Evolutionary conservation across 2,888 invertebrate species (phyloP), one percentile per base, ranked within the genome.

Genomic region (Drosophila helvetica): DNA sequence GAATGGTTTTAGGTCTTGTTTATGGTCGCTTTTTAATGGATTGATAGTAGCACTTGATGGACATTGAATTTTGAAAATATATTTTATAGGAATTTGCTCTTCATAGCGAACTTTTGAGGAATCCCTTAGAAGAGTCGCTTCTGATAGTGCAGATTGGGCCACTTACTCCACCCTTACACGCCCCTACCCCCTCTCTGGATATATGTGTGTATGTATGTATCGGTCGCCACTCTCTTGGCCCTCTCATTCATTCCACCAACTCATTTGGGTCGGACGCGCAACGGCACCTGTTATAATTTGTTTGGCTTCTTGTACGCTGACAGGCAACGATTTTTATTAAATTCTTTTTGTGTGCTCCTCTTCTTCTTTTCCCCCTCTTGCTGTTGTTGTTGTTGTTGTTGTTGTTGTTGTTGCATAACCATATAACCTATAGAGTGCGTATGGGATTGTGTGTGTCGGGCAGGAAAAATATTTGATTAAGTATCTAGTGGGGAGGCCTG

Each of bases 301-400:
- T 83, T 86, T 83, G 86, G 86, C 83, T 86, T 86, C 86, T 84
- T 81, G 81, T 79, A 47, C 79, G 83, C 81, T 83, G 83, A 83
- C 83, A 83, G 83, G 59, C 76, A 84, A 78, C 86, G 81, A 83
- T 83, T 83, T 83, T 81, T 86, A 83, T 83, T 79, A 74, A 86
- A 86, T 83, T 83, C 86, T 79, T 80, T 71, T 47, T 62, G 73
- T 68, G 76, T 74, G 78, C 80, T 76, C 66, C 59, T 75, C 54
- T 46, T 48, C 55, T 52, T 67, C 60, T 54, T 53, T 52, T 67
- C 60, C 50, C 43, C 19, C 45, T 46, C 17, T 19, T 15, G 25
- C 17, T 33, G 45, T 64, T 64, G 65, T 69, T 83, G 69, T 67
- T 74, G 75, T 59, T 54, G 42, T 64, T 68, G 67, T 73, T 83